Base-by-base conservation (phyloP, 2,888 invertebrate species). In the Phragmatobia fuliginosa region DNA sequence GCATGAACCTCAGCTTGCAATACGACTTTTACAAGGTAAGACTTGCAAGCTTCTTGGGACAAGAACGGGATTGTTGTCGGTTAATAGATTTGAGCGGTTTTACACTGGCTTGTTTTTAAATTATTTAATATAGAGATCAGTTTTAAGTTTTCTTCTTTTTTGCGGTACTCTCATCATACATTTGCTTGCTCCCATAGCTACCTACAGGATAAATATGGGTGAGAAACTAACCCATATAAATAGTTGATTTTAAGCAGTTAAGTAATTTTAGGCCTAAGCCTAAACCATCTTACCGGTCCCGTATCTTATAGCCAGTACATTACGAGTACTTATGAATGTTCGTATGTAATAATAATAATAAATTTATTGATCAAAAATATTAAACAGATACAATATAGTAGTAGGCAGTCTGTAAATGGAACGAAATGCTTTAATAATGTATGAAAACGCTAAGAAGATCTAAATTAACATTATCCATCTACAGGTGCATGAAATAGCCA, bases 401-500 rank as follows among this genome's bases (percentile, higher is more conserved):
- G 14, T 45, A 21, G 18, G 41, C 18, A 21, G 18, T 45, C 41
- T 21, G 14, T n/a, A 45, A 41, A 2, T 41, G 18, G 16, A 41
- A 41, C 41, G 1, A 18, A 41, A 41, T 41, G 6, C 16, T 41
- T 2, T 2, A 38, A 11, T 10, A 14, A 38, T 38, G 38, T 38
- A 11, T 38, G 14, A 38, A 38, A 38, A 10, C 3, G 38, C 3
- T 18, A 18, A 41, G 41, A 49, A n/a, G 8, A n/a, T 49, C 8
- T 49, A 49, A 49, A n/a, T 49, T n/a, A 49, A 8, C 18, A 25
- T 11, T 25, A 11, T 52, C 11, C 6, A 56, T 25, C 16, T 56
- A 6, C 88, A 97, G 96, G 96, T 97, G 2, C 96, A 97, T 79
- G 98, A 98, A 87, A 97, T 97, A 63, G 97, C 98, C 0, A 96